These are phyloP conservation scores for Xylota sylvarum DNA, from an alignment of 2,888 invertebrate species.

Conservation along the genomic window DNA sequence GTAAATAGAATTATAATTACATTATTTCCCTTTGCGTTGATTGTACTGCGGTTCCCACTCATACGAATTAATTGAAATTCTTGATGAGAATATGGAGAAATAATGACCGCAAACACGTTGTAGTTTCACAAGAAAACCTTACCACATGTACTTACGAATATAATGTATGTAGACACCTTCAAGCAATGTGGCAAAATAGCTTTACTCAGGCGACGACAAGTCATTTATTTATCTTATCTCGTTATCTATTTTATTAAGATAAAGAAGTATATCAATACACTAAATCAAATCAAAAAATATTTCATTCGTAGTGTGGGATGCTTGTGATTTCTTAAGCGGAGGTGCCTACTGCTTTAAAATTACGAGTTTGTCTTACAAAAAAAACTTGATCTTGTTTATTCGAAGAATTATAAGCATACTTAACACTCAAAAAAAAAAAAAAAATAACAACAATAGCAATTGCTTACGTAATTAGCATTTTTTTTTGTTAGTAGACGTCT, in stretches of 20 bases:
- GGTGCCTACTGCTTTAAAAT: not conserved
- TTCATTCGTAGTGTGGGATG: not conserved
- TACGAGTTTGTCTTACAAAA: not conserved
- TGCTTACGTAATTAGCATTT: not conserved
- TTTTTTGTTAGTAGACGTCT: not conserved
- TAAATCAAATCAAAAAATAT: not conserved
- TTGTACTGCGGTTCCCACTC: too few relatives aligned
- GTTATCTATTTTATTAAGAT: not conserved
- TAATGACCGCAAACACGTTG: not conserved
- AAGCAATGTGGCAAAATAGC: not conserved
- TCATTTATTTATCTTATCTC: conserved; percentile 1
- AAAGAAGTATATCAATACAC: not conserved
- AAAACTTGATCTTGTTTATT: not conserved
- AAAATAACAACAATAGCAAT: not conserved
- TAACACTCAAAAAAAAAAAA: too few relatives aligned
- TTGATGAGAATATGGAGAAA: not conserved
- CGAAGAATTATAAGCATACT: not conserved
- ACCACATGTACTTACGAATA: not conserved
- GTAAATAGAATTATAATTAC: too few relatives aligned
- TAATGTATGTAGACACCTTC: not conserved
- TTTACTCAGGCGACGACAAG: not conserved
- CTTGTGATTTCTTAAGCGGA: too few relatives aligned
- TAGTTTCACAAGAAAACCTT: not conserved
- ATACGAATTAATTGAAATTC: too few relatives aligned
- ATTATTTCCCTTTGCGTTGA: too few relatives aligned